Base-by-base conservation (phyloP, 1,140 invertebrate species). In the Cydia pomonella region DNA sequence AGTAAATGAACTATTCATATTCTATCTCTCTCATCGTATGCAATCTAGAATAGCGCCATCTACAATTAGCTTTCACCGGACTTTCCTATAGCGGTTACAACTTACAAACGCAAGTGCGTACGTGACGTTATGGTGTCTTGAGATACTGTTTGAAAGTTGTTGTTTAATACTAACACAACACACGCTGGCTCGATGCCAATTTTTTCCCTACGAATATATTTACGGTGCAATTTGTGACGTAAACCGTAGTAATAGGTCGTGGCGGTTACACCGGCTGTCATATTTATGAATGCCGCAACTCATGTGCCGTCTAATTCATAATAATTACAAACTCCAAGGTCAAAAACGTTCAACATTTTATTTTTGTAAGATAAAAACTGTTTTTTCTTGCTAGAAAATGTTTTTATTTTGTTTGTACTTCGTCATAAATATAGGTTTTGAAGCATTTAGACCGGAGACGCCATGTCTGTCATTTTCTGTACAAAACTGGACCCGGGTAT, bases 151-250 rank as follows among this genome's bases (percentile, higher is more conserved):
- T 12, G 41, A 59, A 59, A 2, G 18, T 59, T 59, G 53, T 7
- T 6, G 74, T 73, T 62, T 72, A 73, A 33, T 33, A 33, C 27
- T 47, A 27, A 53, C 21, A 73, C 41, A 72, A 59, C n/a, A 10
- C n/a, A 23, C 18, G 38, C 74, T 77, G 77, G 77, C 73, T 23
- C 23, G n/a, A 3, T 7, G 64, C 73, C 76, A 78, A 73, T 62
- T 62, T 72, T 73, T 78, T 74, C n/a, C 59, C 13, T 12, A 66
- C 38, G n/a, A 38, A 23, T 25, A 62, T 66, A 75, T 75, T 73
- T 77, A 72, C 76, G 69, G 44, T 53, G 47, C 44, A 71, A 66
- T 73, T 75, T 33, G n/a, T 73, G 74, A 77, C 73, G 76, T 77
- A 77, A 73, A 75, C 66, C 25, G 64, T 69, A 33, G 64, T 69